Conservation (phyloP, 2,888 invertebrate species). For the Dioctria linearis region DNA sequence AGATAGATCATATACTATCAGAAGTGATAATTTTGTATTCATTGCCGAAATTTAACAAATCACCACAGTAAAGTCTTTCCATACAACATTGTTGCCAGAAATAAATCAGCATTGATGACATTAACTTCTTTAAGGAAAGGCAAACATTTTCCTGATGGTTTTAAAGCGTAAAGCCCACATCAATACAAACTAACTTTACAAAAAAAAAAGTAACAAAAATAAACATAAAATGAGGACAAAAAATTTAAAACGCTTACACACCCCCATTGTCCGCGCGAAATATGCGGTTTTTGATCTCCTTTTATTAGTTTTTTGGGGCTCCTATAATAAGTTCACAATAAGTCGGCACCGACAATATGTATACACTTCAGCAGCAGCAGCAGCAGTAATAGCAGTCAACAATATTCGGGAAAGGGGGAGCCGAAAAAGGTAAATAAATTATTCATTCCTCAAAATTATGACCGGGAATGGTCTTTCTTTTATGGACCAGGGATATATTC, state of each 20-base stretch:
- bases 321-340: slow-evolving; percentile 23
- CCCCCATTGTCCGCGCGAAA: slow-evolving; percentile 56
- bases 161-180: slow-evolving; percentile 19
- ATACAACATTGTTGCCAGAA: slow-evolving; percentile 31
- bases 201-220: slow-evolving; percentile 13
- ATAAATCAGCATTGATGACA: slow-evolving; percentile 49
- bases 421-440: slow-evolving; percentile 56
- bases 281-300: slow-evolving; percentile 56
- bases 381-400: not conserved
- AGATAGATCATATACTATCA: no score
- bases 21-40: not conserved
- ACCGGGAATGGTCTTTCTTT: slow-evolving; percentile 39
- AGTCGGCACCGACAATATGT: slow-evolving; percentile 1
- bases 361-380: slow-evolving; percentile 2
- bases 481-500: slow-evolving; percentile 18
- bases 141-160: slow-evolving; percentile 9
- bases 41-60: slow-evolving; percentile 3
- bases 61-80: not conserved
- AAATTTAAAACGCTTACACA: slow-evolving; percentile 54
- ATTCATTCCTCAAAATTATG: slow-evolving; percentile 58
- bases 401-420: not conserved
- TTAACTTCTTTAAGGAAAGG: slow-evolving; percentile 39
- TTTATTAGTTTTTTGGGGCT: slow-evolving; percentile 53
- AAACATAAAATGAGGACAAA: slow-evolving; percentile 5
- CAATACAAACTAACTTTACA: not conserved